Conservation (phyloP, 2,888 invertebrate species). For the Limnephilus auricula region DNA sequence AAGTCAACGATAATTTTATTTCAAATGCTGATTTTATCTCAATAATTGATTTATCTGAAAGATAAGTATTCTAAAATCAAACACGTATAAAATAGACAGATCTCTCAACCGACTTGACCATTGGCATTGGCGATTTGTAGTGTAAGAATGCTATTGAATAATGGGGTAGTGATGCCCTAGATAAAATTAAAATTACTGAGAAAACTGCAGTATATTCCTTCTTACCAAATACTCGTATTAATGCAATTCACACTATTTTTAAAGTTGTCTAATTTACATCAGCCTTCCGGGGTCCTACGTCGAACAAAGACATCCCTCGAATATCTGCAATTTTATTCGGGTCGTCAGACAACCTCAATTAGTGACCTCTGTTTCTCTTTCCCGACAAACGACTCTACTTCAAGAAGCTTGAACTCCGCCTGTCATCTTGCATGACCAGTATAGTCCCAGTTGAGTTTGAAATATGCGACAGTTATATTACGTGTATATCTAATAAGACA, state of each 20-base stretch:
- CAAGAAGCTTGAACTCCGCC: not conserved
- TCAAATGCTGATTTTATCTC: not conserved
- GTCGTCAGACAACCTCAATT: not conserved
- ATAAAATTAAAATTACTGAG: not conserved
- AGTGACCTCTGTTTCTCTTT: not conserved
- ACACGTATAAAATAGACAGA: not conserved
- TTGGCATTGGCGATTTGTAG: not conserved
- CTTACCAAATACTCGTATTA: not conserved
- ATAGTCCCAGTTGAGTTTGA: not conserved
- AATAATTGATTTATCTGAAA: not conserved
- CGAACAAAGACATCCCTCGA: not conserved
- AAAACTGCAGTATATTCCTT: not conserved
- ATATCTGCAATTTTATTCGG: not conserved
- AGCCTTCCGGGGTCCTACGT: not conserved
- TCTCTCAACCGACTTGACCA: not conserved
- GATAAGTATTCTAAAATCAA: not conserved
- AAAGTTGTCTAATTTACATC: not conserved
- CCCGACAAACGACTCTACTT: not conserved
- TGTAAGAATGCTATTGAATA: not conserved
- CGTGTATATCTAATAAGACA: not conserved
- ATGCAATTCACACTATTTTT: too few relatives aligned
- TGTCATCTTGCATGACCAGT: not conserved
- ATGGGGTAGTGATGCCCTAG: not conserved
- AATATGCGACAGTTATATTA: not conserved
- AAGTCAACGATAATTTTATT: too few relatives aligned